phyloP scores from a whole-genome alignment of 2,888 invertebrate genomes.

The Ectemnius continuus region DNA sequence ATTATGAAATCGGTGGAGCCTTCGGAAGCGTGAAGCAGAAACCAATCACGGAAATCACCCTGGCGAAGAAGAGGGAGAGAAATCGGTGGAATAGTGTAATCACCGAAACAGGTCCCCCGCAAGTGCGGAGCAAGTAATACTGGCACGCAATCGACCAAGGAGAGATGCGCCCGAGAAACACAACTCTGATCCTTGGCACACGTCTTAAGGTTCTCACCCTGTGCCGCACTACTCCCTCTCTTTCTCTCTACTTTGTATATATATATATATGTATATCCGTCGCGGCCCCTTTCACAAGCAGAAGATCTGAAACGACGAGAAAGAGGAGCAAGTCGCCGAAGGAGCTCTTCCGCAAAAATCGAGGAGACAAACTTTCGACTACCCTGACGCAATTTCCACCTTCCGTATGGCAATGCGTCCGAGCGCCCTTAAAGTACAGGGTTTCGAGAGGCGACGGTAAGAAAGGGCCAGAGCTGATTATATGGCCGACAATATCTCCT shows the following conservation, averaged over 20 bases:
- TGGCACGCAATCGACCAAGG: conserved; percentile 45
- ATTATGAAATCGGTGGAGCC: conserved; percentile 11
- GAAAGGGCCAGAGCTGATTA: conserved; percentile 46
- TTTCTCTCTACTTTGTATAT: background rate
- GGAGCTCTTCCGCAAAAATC: conserved; percentile 54
- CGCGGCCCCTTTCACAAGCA: background rate
- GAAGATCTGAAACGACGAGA: background rate
- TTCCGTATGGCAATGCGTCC: conserved; percentile 35
- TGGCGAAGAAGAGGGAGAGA: conserved; percentile 13
- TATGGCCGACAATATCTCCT: conserved; percentile 18
- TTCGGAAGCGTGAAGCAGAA: conserved; percentile 19
- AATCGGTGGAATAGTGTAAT: conserved; percentile 51
- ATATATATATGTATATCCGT: too few species aligned
- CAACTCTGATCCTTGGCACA: conserved; percentile 5
- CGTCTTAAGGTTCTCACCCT: background rate
- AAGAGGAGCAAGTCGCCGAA: conserved; percentile 1
- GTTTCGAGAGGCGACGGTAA: conserved; percentile 37
- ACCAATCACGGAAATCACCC: conserved; percentile 35
- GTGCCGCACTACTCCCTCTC: too few species aligned
- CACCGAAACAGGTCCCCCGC: conserved; percentile 38
- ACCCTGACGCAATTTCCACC: conserved; percentile 20
- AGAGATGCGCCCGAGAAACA: conserved; percentile 34
- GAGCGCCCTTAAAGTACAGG: conserved; percentile 47
- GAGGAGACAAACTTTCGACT: conserved; percentile 22
- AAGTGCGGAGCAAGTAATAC: conserved; percentile 38